These are phyloP conservation scores for Sebastes nivosus DNA, from an alignment of 2,797 vertebrate genomes.

Conservation along the genomic window DNA sequence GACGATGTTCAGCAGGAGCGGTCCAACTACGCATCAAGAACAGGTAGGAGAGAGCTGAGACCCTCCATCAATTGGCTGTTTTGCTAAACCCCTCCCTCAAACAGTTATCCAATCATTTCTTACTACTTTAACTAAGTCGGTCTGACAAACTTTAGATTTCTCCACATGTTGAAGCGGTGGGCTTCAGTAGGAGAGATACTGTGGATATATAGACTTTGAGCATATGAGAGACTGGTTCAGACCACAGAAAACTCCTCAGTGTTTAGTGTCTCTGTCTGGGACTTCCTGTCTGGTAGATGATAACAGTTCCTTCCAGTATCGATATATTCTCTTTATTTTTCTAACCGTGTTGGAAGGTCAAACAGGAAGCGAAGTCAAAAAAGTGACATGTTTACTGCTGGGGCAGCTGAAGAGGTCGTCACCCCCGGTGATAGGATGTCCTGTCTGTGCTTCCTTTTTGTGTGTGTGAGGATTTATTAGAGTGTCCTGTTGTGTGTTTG, in stretches of 20 bases:
- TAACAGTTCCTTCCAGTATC: constrained; percentile 11
- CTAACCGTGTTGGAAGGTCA: neutral
- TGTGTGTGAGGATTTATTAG: constrained; percentile 11
- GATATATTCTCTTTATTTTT: constrained; percentile 12
- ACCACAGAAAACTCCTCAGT: neutral
- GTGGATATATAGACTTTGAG: neutral
- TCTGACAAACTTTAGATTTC: neutral
- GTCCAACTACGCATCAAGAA: constrained; percentile 68
- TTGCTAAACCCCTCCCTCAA: neutral
- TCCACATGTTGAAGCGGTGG: neutral
- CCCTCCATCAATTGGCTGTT: neutral
- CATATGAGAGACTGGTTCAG: neutral
- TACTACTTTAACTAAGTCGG: neutral
- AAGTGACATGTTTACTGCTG: neutral
- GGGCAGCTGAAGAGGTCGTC: constrained; percentile 10
- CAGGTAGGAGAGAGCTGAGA: constrained; percentile 48
- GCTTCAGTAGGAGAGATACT: neutral
- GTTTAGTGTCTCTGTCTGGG: neutral
- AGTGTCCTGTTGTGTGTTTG: constrained; percentile 13
- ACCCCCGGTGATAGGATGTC: constrained; percentile 35
- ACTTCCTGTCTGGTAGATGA: neutral
- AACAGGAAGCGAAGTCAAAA: constrained; percentile 40
- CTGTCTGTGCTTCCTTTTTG: constrained; percentile 34
- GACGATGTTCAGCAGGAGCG: constrained; percentile 41
- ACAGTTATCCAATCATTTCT: neutral